Evolutionary conservation across 2,797 vertebrate species (phyloP).

Genomic region (Tinamus major): DNA sequence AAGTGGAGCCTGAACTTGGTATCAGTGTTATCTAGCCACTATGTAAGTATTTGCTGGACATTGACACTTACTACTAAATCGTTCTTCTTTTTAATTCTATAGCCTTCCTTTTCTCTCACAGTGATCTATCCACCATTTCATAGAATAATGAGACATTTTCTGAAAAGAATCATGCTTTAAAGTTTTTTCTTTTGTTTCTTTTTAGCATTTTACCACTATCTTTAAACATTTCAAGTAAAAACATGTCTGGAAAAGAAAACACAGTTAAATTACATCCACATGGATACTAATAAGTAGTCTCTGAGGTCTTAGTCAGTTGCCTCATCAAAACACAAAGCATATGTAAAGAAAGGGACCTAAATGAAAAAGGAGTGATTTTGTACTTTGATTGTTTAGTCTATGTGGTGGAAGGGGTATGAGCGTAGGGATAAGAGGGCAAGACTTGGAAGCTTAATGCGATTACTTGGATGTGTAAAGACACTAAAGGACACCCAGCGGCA

Average conservation of each 20-base stretch:
- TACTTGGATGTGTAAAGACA: neutral
- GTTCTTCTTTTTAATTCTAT: conserved; percentile 11
- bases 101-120: neutral
- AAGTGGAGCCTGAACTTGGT: neutral
- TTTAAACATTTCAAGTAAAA: conserved; percentile 77
- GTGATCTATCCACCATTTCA: conserved; percentile 4
- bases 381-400: conserved; percentile 71
- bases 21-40: neutral
- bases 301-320: conserved; percentile 63
- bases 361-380: conserved; percentile 45
- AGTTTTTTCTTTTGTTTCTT: conserved; percentile 43
- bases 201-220: conserved; percentile 61
- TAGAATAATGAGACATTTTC: conserved; percentile 57
- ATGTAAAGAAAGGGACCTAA: conserved; percentile 55
- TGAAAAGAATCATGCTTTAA: conserved; percentile 45
- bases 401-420: neutral
- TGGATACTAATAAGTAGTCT: conserved; percentile 66
- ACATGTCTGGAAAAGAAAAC: conserved; percentile 61
- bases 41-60: neutral
- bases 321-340: conserved; percentile 71
- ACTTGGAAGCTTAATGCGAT: conserved; percentile 38
- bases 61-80: neutral
- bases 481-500: neutral
- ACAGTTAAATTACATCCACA: conserved; percentile 76
- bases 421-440: neutral